These are phyloP conservation scores for Serripes groenlandicus DNA, from an alignment of 2,888 invertebrate species.

Conservation along the genomic window DNA sequence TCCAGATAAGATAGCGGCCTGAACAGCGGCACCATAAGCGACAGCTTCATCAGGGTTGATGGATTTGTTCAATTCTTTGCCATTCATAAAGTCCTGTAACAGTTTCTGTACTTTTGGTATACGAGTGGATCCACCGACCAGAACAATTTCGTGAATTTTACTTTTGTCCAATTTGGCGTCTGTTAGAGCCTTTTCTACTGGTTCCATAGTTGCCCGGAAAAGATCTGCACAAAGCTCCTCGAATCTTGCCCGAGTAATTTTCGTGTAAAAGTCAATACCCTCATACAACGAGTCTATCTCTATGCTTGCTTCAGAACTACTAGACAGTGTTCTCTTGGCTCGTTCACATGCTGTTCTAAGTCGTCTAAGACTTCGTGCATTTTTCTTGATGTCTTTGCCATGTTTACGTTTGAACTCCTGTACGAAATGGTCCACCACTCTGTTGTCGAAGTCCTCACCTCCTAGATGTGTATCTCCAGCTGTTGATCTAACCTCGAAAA, in stretches of 20 bases:
- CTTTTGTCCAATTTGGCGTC: slow-evolving; percentile 4
- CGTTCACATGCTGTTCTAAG: slow-evolving; percentile 82
- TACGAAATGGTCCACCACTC: slow-evolving; percentile 79
- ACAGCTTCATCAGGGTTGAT: slow-evolving; percentile 89
- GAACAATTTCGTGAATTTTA: slow-evolving; percentile 4
- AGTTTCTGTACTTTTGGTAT: slow-evolving; percentile 1
- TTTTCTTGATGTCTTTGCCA: slow-evolving; percentile 3
- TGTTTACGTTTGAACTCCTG: slow-evolving; percentile 4
- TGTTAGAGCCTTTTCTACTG: slow-evolving; percentile 91
- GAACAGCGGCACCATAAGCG: slow-evolving; percentile 1
- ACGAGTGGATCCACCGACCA: slow-evolving; percentile 6
- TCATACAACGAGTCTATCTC: neutral
- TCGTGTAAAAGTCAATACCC: slow-evolving; percentile 40
- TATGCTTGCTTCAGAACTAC: neutral
- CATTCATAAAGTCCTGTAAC: slow-evolving; percentile 81
- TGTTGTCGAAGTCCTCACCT: slow-evolving; percentile 83
- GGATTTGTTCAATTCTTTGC: slow-evolving; percentile 97
- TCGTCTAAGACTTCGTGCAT: slow-evolving; percentile 76
- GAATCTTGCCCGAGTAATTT: slow-evolving; percentile 82
- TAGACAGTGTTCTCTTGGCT: slow-evolving; percentile 7
- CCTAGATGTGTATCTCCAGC: slow-evolving; percentile 84
- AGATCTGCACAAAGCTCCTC: slow-evolving; percentile 74
- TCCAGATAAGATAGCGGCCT: slow-evolving; percentile 88
- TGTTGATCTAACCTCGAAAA: slow-evolving; percentile 84
- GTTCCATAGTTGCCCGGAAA: neutral